These are phyloP conservation scores for Drosophila miranda DNA, from an alignment of 1,140 invertebrate species.

Conservation along the genomic window DNA sequence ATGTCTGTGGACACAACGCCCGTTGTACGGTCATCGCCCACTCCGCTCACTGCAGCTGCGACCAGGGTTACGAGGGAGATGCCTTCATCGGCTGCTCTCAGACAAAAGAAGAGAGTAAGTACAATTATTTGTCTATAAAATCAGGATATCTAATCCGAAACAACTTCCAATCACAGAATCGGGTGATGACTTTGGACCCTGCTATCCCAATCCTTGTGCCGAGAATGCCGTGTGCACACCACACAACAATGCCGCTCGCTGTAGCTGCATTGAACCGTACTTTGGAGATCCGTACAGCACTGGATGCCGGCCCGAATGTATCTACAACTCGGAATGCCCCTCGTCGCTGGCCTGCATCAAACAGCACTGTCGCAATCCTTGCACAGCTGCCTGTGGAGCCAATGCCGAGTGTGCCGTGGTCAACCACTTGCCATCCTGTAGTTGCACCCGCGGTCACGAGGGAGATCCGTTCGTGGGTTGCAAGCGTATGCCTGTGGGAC, in stretches of 20 bases:
- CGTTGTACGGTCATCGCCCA: slow-evolving; percentile 92
- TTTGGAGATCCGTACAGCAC: slow-evolving; percentile 91
- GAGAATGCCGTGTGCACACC: slow-evolving; percentile 90
- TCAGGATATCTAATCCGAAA: not conserved
- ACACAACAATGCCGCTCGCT: slow-evolving; percentile 87
- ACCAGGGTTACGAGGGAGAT: slow-evolving; percentile 90
- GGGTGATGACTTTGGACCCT: slow-evolving; percentile 85
- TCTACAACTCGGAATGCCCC: slow-evolving; percentile 90
- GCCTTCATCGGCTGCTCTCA: slow-evolving; percentile 90
- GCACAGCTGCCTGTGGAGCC: slow-evolving; percentile 91
- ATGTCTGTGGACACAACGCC: slow-evolving; percentile 90
- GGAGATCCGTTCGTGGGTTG: slow-evolving; percentile 93
- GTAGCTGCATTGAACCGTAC: slow-evolving; percentile 92
- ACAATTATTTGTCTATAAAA: not conserved
- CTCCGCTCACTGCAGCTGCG: slow-evolving; percentile 90
- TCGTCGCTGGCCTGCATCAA: slow-evolving; percentile 91
- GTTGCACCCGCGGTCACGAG: slow-evolving; percentile 88
- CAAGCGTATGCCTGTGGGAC: slow-evolving; percentile 83
- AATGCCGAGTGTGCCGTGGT: slow-evolving; percentile 91
- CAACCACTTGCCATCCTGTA: slow-evolving; percentile 91
- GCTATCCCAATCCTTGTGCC: slow-evolving; percentile 91
- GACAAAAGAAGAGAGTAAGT: slow-evolving; percentile 80
- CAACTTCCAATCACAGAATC: slow-evolving; percentile 50
- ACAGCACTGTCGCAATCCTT: slow-evolving; percentile 92
- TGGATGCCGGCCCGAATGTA: slow-evolving; percentile 91